These are phyloP conservation scores for Bufo bufo DNA, from an alignment of 2,113 vertebrate species.

Conservation along the genomic window DNA sequence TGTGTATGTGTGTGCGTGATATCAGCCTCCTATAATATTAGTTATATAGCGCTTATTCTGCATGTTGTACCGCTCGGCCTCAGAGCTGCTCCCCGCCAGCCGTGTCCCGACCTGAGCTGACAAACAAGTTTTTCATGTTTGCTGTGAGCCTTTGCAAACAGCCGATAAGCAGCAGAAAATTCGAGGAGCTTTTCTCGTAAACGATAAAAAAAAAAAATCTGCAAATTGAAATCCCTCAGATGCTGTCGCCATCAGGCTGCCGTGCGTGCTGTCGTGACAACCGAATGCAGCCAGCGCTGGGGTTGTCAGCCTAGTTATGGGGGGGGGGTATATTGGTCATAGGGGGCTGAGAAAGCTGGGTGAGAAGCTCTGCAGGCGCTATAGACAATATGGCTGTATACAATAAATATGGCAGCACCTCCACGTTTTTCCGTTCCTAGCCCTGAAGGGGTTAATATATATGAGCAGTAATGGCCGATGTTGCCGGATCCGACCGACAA, in stretches of 20 bases:
- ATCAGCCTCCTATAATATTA: background rate
- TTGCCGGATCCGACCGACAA: no score
- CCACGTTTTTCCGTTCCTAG: no score
- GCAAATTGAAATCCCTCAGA: background rate
- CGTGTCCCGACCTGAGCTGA: background rate
- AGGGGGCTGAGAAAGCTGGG: background rate
- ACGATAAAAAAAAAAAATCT: background rate
- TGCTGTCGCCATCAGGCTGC: background rate
- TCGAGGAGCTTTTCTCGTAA: background rate
- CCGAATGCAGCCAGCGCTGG: background rate
- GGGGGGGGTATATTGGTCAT: background rate
- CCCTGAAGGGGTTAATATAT: no score
- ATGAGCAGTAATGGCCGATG: no score
- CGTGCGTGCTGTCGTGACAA: background rate
- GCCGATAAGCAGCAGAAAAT: background rate
- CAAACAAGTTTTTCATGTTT: conserved; percentile 42
- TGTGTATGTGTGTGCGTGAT: background rate
- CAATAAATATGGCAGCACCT: no score
- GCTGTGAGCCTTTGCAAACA: background rate
- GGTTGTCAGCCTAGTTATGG: background rate
- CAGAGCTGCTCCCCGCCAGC: background rate
- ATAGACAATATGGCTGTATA: no score
- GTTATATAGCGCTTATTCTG: background rate
- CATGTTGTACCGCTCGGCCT: background rate
- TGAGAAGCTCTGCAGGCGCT: background rate